Evolutionary conservation across 1,140 invertebrate species (phyloP), one percentile per base, ranked within the genome.

Genomic region (Cherax quadricarinatus): DNA sequence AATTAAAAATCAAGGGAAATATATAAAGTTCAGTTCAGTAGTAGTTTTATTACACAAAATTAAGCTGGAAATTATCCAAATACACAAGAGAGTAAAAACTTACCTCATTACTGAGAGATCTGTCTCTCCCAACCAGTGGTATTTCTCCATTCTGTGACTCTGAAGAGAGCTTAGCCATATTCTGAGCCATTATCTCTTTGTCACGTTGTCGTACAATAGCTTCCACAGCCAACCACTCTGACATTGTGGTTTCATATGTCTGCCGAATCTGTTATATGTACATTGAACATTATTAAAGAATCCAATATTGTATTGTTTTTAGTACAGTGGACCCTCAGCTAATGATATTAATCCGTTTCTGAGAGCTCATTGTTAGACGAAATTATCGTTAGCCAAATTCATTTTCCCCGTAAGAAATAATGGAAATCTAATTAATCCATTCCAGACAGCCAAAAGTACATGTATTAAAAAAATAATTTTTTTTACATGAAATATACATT

Each of bases 181-280:
- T 96, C 18, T 96, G 96, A 51, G 96, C 96, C 95, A 96, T 96
- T 12, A 95, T 95, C 94, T 96, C 97, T 93, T 97, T 97, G 94
- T 99, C 98, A 90, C 97, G 94, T 94, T 98, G 98, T 89, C 97
- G 95, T 1, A 99, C 98, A 90, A 99, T 98, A 0, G 98, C 98
- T 95, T 99, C 98, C 1, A 99, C 98, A 2, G 97, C 98, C 84
- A 98, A 95, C 98, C 98, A 99, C 94, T 99, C 98, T 0, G 98
- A 98, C 98, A 98, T 98, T 4, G 97, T 98, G 10, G 97, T 97
- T 95, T 99, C 98, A 94, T 98, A 98, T 92, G 97, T 96, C 85
- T 97, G 96, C 93, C 96, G 96, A 89, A 97, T 96, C 80, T 94
- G 88, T 24, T 3, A 51, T n/a, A n/a, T 78, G 49, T 18, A 87